Evolutionary conservation across 2,113 vertebrate species (phyloP), one percentile per base, ranked within the genome.

Genomic region (Entelurus aequoreus): DNA sequence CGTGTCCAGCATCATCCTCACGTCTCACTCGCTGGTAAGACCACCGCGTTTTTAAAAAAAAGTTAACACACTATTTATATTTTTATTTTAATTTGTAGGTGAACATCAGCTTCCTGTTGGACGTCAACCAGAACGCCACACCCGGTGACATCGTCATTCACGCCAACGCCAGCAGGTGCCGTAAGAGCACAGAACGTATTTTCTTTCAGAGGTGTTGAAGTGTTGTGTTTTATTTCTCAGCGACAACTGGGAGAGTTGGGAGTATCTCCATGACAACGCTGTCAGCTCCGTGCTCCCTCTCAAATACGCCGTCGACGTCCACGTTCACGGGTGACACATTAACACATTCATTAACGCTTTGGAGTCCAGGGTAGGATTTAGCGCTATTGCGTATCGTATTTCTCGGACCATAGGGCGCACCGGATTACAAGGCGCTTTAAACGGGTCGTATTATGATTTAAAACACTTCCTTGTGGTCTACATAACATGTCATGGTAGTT

Each of bases 61-160:
- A 28, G 28, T 28, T 28, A 2, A 28, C 28, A 28, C 1, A 28
- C 28, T 28, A 28, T 28, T 28, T 28, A 2, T 28, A 28, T 28
- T 14, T 54, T 66, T 59, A 40, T 9, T 68, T 4, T 60, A 71
- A 70, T 69, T 57, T 85, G 6, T 78, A 99, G 96, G 59, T 93
- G 73, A 91, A 94, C 54, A 79, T 96, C 62, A 94, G 87, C 81
- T 95, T 99, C 76, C 84, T 96, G 15, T 80, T 99, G 82, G 95
- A 98, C 63, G 91, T 93, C 47, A 95, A 88, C 65, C 94, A 92
- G 0, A 90, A 94, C 82, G 92, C 86, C 84, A 92, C 80, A 60
- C 90, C 92, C 48, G 93, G 93, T 4, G 89, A 97, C 50, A 77
- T 94, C 69, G 68, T 5, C 67, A 90, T 99, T 82, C 88, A 81